Base-by-base conservation (phyloP, 2,797 vertebrate species). In the Cygnus olor region DNA sequence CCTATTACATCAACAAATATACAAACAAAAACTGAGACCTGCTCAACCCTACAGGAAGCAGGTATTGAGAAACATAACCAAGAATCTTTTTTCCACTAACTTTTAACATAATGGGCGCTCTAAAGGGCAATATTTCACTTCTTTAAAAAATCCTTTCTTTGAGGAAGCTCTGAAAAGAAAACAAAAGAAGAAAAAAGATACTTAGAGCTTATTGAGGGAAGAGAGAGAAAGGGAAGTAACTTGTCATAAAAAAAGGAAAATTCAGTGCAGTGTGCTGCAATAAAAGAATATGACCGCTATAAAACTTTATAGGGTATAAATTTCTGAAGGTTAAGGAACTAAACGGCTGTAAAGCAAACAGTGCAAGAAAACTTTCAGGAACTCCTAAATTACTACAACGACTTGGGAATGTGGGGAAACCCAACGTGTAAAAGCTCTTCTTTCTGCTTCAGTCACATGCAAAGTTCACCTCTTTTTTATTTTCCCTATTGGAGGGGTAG, bases 291-390 rank as follows among this genome's bases (percentile, higher is more conserved):
- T 99, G 99, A 99, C 98, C 98, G 98, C 98, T 98, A 99, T 99
- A 99, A 99, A 99, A 99, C 98, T 99, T 99, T 99, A 99, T 99
- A 98, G 99, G 98, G 99, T 99, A 99, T 99, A 99, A 98, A 99
- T 99, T 99, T 99, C 98, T 99, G 99, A 99, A 99, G 99, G 99
- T 99, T 99, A 99, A 99, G 98, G 99, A 99, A 99, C 98, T 99
- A 98, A 99, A 98, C 98, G 98, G 98, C 98, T 99, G 98, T 99
- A 99, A 99, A 99, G 98, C 98, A 99, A 99, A 99, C 98, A 99
- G 97, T 65, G 94, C 96, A 95, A 96, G 96, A 97, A 98, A 98
- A 98, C 97, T 98, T 98, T 98, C 98, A 96, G 98, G 98, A 97
- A 97, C 97, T 88, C 95, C 92, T 94, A 96, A 98, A 98, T 98